These are phyloP conservation scores for Pristionchus arcanus DNA, from an alignment of 2,888 invertebrate genomes.

Conservation along the genomic window DNA sequence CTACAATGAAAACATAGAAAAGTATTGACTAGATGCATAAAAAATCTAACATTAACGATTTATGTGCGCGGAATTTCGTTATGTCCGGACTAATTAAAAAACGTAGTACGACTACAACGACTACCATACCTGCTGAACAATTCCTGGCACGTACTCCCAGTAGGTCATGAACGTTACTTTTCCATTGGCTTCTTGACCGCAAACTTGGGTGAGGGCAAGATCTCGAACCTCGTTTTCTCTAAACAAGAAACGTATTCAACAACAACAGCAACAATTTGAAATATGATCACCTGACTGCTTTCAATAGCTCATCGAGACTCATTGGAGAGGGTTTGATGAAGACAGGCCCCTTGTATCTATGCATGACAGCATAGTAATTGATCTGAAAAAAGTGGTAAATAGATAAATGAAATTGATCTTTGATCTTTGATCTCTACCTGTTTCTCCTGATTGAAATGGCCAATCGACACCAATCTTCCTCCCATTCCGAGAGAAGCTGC, in stretches of 20 bases:
- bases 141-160: constrained; percentile 76
- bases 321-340: constrained; percentile 78
- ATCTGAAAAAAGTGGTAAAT: constrained; percentile 33
- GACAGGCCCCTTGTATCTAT: constrained; percentile 76
- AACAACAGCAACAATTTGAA: not conserved
- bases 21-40: no score
- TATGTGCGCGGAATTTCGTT: no score
- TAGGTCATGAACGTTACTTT: constrained; percentile 75
- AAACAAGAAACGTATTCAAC: constrained; percentile 37
- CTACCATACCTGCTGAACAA: constrained; percentile 57
- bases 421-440: constrained; percentile 45
- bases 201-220: constrained; percentile 76
- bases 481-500: constrained; percentile 72
- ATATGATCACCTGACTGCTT: constrained; percentile 65
- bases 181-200: constrained; percentile 76
- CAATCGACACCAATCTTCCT: constrained; percentile 77
- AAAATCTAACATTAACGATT: no score
- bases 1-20: no score
- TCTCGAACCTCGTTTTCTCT: constrained; percentile 78
- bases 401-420: not conserved
- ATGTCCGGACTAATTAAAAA: no score
- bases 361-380: constrained; percentile 77
- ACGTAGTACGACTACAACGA: no score
- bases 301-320: constrained; percentile 74
- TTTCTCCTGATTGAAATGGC: constrained; percentile 65